Base-by-base conservation (phyloP, 2,113 vertebrate species). In the Catharus fuscescens region DNA sequence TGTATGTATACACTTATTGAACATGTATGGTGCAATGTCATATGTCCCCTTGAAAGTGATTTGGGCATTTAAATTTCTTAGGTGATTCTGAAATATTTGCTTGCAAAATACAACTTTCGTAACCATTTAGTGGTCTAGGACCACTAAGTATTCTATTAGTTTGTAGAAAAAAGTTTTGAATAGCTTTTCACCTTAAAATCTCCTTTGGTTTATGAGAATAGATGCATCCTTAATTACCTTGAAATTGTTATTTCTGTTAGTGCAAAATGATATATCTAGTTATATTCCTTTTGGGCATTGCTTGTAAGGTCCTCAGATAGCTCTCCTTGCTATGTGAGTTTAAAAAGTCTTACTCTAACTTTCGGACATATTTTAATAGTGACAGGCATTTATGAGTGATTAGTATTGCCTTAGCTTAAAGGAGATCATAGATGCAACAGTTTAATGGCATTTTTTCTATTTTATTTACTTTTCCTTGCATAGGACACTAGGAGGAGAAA, bases 1-100 rank as follows among this genome's bases (percentile, higher is more conserved):
- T 60, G 8, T 23, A 44, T 8, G 4, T 85, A 2, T 65, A 32
- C 0, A 0, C 3, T 1, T 67, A 6, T 61, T 71, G 14, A n/a
- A 42, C 12, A 19, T 48, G 12, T 4, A n/a, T 34, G 14, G 3
- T 10, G 3, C 77, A 57, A 26, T 64, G 12, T 81, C 13, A 17
- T 59, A 32, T 40, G 25, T 60, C 19, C 24, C 32, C 31, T 65
- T 83, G 40, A 52, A 71, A 80, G 18, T 90, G 34, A 36, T 61
- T 64, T 66, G 42, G 19, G 5, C 20, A 93, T 91, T 19, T 80
- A 21, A 88, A 70, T 92, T 88, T 32, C 42, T 32, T 64, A 44
- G 19, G 12, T 48, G 23, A 25, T 80, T 80, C 44, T 44, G 28
- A 73, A 83, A 44, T 60, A 50, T 14, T 62, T 70, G 26, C 28